A percentile compares a stretch with the other conserved stretches of the same genome.
phyloP scores from a whole-genome alignment of 1,140 invertebrate species.

The Battus philenor region DNA sequence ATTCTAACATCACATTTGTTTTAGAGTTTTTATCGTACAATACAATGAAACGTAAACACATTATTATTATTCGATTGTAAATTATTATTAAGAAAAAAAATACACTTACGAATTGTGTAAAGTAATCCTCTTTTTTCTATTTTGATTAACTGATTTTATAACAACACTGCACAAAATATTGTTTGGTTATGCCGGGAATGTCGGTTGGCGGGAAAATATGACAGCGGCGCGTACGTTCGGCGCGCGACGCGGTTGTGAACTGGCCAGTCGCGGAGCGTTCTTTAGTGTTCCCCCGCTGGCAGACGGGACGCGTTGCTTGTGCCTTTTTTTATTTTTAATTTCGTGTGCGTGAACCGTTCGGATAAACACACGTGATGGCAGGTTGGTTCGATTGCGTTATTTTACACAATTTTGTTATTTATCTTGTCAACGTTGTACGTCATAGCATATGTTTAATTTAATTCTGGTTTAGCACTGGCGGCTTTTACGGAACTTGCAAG shows the following conservation, averaged over 20 bases:
- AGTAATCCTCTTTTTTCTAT: conserved; percentile 3
- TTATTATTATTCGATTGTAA: background rate
- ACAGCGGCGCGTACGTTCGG: conserved; percentile 10
- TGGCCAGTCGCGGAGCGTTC: conserved; percentile 21
- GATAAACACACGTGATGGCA: conserved; percentile 28
- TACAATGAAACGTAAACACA: background rate
- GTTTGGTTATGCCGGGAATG: conserved; percentile 3
- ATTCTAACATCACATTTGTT: conserved; percentile 7
- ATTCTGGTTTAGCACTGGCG: no score
- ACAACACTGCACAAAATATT: conserved; percentile 12
- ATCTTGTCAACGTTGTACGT: no score
- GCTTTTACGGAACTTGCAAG: no score
- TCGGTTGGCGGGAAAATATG: conserved; percentile 3
- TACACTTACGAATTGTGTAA: conserved; percentile 4
- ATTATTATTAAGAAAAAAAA: background rate
- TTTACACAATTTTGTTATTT: conserved; percentile 12
- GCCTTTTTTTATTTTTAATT: conserved; percentile 26
- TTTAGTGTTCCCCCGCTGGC: conserved; percentile 37
- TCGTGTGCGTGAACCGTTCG: conserved; percentile 27
- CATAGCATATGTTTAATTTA: no score
- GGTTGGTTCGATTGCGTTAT: conserved; percentile 19
- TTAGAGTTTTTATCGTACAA: conserved; percentile 2
- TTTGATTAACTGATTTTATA: conserved; percentile 2
- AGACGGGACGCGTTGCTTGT: conserved; percentile 29
- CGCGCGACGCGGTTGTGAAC: conserved; percentile 27